These are phyloP conservation scores for Brachionus plicatilis DNA, from an alignment of 1,140 invertebrate species.

Conservation along the genomic window DNA sequence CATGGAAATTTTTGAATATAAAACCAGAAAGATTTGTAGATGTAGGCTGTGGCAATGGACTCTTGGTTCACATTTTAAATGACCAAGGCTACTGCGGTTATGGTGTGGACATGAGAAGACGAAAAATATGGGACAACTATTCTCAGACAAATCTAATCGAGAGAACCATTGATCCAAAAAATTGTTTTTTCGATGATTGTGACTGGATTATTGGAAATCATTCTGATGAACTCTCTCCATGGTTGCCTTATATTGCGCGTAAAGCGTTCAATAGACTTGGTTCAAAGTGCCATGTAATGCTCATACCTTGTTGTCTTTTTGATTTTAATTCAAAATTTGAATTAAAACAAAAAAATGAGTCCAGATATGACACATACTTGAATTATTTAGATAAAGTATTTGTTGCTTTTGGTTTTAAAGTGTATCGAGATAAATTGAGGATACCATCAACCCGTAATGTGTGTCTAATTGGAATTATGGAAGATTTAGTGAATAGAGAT, in stretches of 20 bases:
- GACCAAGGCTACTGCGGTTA: slow-evolving; percentile 73
- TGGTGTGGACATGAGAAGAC: slow-evolving; percentile 79
- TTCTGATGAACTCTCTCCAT: slow-evolving; percentile 93
- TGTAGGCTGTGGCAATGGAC: slow-evolving; percentile 91
- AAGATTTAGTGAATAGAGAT: background rate
- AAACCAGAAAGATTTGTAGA: slow-evolving; percentile 73
- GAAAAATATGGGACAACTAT: slow-evolving; percentile 74
- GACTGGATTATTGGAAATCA: slow-evolving; percentile 98
- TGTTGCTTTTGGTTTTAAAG: slow-evolving; percentile 69
- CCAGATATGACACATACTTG: slow-evolving; percentile 66
- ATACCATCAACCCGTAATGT: slow-evolving; percentile 85
- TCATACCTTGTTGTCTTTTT: slow-evolving; percentile 87
- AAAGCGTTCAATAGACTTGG: slow-evolving; percentile 47
- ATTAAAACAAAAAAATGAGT: slow-evolving; percentile 59
- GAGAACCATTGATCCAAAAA: slow-evolving; percentile 20
- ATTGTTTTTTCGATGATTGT: slow-evolving; percentile 51
- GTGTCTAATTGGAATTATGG: slow-evolving; percentile 16
- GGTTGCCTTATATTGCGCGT: slow-evolving; percentile 87
- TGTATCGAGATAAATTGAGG: slow-evolving; percentile 72
- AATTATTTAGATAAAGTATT: slow-evolving; percentile 69
- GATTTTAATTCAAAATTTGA: slow-evolving; percentile 78
- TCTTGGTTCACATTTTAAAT: slow-evolving; percentile 79
- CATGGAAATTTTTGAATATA: background rate
- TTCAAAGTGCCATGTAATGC: slow-evolving; percentile 65
- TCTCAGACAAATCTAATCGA: background rate